Base-by-base conservation (phyloP, 2,888 invertebrate species). In the Celastrina argiolus region DNA sequence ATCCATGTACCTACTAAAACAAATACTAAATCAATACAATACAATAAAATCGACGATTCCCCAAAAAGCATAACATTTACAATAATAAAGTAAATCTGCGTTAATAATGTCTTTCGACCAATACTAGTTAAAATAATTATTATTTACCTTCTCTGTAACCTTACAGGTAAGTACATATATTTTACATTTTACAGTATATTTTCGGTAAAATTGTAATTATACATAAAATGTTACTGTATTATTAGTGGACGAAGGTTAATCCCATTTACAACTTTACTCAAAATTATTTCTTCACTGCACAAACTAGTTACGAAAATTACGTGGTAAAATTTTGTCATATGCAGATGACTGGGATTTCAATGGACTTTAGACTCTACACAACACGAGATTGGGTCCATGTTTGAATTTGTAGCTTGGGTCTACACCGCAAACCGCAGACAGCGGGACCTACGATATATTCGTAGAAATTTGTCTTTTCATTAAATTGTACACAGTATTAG, bases 351-450 rank as follows among this genome's bases (percentile, higher is more conserved):
- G 6, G 12, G 28, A 22, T 22, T 3, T 41, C 58, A 63, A 4
- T 1, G 36, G 28, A 64, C 61, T 65, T 68, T 70, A 41, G 58
- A 16, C 34, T 67, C 63, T 72, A 67, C 67, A 34, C 4, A 2
- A 14, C 2, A n/a, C 0, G 22, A 0, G 6, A 42, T 70, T 70
- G 18, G 56, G 45, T 65, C 28, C 18, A 68, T 3, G n/a, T 39
- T 34, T 56, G 65, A 18, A 64, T 67, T 22, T 65, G 65, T 65
- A 65, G 67, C 69, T 67, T 67, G 67, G 69, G 65, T 68, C 78
- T 68, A 75, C 75, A 78, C 84, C 83, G 70, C 80, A 78, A 76
- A 80, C 83, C 84, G 73, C 82, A 82, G 81, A 78, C 84, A 83
- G 79, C 83, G 82, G 84, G 75, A 78, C 75, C 77, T 70, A 72